Percentiles rank a stretch among this genome's conserved stretches.
phyloP scores from a whole-genome alignment of 2,888 invertebrate genomes.

The Trachelus troglodyta region DNA sequence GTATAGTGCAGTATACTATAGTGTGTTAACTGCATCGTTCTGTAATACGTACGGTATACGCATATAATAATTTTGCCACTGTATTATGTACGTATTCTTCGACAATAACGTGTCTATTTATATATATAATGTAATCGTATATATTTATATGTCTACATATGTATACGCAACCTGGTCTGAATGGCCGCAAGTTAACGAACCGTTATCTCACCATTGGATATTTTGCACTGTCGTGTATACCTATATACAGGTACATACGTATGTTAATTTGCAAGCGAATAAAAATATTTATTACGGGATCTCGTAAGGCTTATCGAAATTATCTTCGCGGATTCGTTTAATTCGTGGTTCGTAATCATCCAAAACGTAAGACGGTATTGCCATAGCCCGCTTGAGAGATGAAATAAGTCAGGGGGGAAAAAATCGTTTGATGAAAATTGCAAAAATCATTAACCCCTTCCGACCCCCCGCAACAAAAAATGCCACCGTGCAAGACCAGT shows the following conservation, averaged over 20 bases:
- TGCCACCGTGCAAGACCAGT: neutral
- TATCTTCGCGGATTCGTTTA: neutral
- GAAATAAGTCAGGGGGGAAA: neutral
- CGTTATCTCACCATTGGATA: neutral
- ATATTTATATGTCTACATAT: too few relatives aligned
- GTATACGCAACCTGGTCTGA: neutral
- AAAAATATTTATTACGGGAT: too few relatives aligned
- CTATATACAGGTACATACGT: neutral
- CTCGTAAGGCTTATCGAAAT: too few relatives aligned
- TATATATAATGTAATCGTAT: too few relatives aligned
- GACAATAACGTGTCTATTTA: neutral
- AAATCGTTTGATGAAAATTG: neutral
- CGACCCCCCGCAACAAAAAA: too few relatives aligned
- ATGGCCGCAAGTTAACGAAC: neutral
- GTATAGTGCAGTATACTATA: neutral
- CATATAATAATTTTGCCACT: neutral
- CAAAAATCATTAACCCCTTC: neutral
- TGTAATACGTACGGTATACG: neutral
- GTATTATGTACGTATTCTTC: neutral
- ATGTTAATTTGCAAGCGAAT: neutral
- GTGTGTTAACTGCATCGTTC: too few relatives aligned
- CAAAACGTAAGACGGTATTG: neutral
- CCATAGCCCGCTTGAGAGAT: neutral
- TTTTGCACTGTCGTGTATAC: neutral
- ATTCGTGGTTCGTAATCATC: neutral